phyloP scores from a whole-genome alignment of 2,113 vertebrate species.

The Apus apus region DNA sequence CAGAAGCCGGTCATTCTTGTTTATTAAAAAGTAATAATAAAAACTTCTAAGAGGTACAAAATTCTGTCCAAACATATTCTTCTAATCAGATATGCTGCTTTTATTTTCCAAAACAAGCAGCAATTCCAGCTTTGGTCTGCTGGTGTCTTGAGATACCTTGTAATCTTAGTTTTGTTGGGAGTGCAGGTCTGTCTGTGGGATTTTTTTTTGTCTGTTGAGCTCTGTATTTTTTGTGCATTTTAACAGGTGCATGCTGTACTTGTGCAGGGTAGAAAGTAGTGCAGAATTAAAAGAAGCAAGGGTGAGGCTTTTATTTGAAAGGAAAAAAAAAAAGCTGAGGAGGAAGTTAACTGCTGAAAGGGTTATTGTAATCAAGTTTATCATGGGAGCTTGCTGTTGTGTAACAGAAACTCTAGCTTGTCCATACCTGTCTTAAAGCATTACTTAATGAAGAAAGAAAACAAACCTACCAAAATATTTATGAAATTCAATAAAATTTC shows the following conservation, averaged over 20 bases:
- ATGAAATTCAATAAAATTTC: constrained; percentile 73
- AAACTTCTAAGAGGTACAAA: neutral
- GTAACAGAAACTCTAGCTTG: constrained; percentile 86
- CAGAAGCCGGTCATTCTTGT: neutral
- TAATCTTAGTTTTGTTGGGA: neutral
- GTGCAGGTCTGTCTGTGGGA: neutral
- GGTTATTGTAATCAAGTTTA: constrained; percentile 79
- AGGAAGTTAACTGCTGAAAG: constrained; percentile 79
- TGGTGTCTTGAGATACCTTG: neutral
- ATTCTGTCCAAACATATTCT: neutral
- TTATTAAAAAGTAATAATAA: neutral
- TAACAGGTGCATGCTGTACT: constrained; percentile 53
- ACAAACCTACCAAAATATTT: constrained; percentile 73
- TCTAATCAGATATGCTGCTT: neutral
- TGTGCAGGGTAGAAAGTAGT: constrained; percentile 43
- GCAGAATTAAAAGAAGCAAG: constrained; percentile 61
- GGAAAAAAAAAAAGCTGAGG: constrained; percentile 52
- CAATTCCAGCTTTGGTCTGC: neutral
- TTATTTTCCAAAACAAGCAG: neutral
- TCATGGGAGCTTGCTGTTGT: constrained; percentile 78
- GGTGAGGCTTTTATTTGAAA: constrained; percentile 75
- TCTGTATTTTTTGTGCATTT: neutral
- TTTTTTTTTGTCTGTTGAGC: neutral
- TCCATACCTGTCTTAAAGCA: constrained; percentile 76
- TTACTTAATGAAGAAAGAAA: constrained; percentile 79